Percentiles rank a stretch among this genome's conserved stretches.
Evolutionary conservation across 2,113 vertebrate genomes (phyloP).

Genomic region (Nothoprocta pentlandii): DNA sequence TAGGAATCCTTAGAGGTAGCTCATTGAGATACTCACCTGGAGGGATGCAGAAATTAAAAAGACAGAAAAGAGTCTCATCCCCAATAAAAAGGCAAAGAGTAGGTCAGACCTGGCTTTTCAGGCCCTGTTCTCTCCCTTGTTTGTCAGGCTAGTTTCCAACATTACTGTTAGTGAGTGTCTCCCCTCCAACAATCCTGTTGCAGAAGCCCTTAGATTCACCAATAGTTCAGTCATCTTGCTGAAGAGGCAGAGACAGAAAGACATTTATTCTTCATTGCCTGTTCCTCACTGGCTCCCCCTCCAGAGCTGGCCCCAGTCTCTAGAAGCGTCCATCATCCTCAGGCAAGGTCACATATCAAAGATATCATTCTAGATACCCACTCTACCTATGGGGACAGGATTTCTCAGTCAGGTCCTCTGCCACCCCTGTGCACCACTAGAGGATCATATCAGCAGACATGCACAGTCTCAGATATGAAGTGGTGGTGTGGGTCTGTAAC

Average conservation of each 20-base stretch:
- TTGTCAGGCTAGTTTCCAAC: not conserved
- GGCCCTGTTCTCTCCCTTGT: not conserved
- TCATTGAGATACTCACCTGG: not conserved
- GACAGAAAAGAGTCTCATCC: not conserved
- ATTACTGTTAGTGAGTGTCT: not conserved
- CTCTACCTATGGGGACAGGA: not conserved
- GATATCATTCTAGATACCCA: not conserved
- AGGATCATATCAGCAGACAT: fast-evolving
- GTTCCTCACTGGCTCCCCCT: not conserved
- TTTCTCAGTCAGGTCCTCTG: not conserved
- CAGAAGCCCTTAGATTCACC: not conserved
- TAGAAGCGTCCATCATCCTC: not conserved
- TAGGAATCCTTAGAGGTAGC: not conserved
- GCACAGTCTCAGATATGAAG: not conserved
- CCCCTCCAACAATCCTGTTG: not conserved
- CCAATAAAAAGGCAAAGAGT: not conserved
- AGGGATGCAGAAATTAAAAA: not conserved
- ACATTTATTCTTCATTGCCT: not conserved
- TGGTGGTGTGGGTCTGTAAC: too few species aligned
- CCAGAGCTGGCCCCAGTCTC: not conserved
- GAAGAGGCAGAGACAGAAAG: not conserved
- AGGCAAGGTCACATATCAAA: not conserved
- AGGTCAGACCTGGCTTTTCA: not conserved
- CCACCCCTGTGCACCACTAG: fast-evolving
- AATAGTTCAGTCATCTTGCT: not conserved